A percentile compares a stretch with the other conserved stretches of the same genome.
Evolutionary conservation across 2,888 invertebrate species (phyloP).

Genomic region (Lasioglossum figueresi): DNA sequence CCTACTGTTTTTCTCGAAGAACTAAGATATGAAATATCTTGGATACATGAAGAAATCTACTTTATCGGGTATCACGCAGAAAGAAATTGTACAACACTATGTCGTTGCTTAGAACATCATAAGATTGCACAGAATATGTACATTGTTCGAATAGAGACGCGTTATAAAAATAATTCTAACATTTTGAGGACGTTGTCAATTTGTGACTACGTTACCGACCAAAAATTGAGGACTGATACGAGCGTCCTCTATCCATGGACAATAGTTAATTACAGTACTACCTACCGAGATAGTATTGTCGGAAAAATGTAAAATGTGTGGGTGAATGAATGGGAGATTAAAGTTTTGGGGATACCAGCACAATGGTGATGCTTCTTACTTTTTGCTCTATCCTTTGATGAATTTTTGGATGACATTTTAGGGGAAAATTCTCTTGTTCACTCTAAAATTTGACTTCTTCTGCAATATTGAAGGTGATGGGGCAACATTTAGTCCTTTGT

Average conservation of each 20-base stretch:
- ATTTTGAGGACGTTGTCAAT: background rate
- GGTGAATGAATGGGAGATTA: background rate
- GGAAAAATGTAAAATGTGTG: background rate
- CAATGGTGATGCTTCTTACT: background rate
- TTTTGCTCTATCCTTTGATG: background rate
- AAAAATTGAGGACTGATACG: background rate
- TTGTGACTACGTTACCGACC: background rate
- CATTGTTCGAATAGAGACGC: background rate
- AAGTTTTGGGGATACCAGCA: background rate
- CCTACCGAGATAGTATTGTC: background rate
- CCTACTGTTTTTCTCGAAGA: background rate
- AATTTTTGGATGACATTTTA: background rate
- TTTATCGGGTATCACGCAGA: background rate
- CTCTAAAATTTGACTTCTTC: background rate
- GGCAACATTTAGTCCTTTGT: too few relatives aligned
- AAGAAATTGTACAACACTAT: background rate
- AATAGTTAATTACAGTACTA: background rate
- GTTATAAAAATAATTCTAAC: background rate
- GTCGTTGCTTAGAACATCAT: background rate
- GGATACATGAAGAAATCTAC: background rate
- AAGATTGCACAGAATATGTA: background rate
- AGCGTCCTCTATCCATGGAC: background rate
- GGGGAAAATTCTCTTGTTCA: background rate
- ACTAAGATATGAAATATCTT: background rate
- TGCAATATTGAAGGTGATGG: too few relatives aligned